A percentile compares a stretch with the other conserved stretches of the same genome.
phyloP scores from a whole-genome alignment of 1,140 invertebrate species.

The Anastatus disparis region DNA sequence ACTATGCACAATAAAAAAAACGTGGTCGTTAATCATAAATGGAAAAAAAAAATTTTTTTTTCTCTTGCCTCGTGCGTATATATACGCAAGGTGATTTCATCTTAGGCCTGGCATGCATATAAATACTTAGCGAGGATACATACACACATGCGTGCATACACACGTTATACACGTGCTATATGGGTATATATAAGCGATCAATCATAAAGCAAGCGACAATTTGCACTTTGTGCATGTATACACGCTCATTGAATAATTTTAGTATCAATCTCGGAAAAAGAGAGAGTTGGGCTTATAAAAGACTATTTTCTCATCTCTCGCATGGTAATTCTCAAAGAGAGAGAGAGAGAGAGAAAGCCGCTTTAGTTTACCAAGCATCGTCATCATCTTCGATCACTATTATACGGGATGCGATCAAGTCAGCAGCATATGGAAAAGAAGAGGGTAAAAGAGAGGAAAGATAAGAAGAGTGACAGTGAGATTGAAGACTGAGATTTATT shows the following conservation, averaged over 20 bases:
- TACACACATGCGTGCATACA: no score
- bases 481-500: conserved; percentile 40
- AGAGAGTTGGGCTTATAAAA: background rate
- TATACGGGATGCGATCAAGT: background rate
- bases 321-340: no score
- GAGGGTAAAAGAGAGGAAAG: background rate
- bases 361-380: conserved; percentile 4
- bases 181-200: conserved; percentile 16
- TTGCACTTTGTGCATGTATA: conserved; percentile 26
- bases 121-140: no score
- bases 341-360: no score
- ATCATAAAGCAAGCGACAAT: conserved; percentile 36
- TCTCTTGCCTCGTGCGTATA: conserved; percentile 1
- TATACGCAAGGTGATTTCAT: background rate
- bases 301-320: background rate
- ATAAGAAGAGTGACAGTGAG: conserved; percentile 19
- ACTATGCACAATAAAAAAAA: background rate
- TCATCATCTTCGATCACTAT: conserved; percentile 29
- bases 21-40: conserved; percentile 21
- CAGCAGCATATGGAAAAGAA: background rate
- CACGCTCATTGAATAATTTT: conserved; percentile 35
- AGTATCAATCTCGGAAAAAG: conserved; percentile 31
- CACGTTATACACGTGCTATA: no score
- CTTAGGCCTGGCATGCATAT: no score
- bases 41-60: conserved; percentile 24